Base-by-base conservation (phyloP, 2,113 vertebrate genomes). In the Henicopernis longicauda region DNA sequence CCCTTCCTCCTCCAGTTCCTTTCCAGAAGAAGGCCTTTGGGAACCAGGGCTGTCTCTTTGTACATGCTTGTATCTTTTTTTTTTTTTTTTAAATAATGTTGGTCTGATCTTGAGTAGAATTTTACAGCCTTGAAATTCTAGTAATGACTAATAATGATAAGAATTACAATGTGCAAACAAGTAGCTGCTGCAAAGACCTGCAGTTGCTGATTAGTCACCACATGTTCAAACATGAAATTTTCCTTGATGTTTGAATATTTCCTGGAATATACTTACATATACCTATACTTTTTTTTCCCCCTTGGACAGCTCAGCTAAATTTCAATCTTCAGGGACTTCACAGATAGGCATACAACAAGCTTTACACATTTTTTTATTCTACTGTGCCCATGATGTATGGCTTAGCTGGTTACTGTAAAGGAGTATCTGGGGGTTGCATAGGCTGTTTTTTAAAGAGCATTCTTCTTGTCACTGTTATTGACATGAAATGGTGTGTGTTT, bases 401-500 rank as follows among this genome's bases (percentile, higher is more conserved):
- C n/a, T 82, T 74, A 73, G 22, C 31, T 71, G 42, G 25, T 66
- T 89, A 44, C 47, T 67, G n/a, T 67, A 76, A 82, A 90, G 11
- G 18, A 86, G 59, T 0, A 0, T 20, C 65, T 93, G 2, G 1
- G 40, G 86, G 44, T 44, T 86, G 47, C 44, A n/a, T 13, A 82
- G 34, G 18, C 17, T 81, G 40, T 25, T 67, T 74, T 94, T 57
- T 15, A 54, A 67, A 91, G 20, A 86, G 5, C 23, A 9, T 71
- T 78, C 29, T 65, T 89, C 59, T 77, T 65, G 42, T 86, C 88
- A 86, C 54, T 54, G 19, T 50, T 92, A 86, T 62, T 92, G 95
- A 92, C 74, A 26, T 55, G 71, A 93, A 95, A 69, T 55, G 22
- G 12, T 82, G 38, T 93, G 54, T 52, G 63, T 92, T 94, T 96